phyloP scores from a whole-genome alignment of 1,140 invertebrate genomes.

The Hycleus phaleratus region DNA sequence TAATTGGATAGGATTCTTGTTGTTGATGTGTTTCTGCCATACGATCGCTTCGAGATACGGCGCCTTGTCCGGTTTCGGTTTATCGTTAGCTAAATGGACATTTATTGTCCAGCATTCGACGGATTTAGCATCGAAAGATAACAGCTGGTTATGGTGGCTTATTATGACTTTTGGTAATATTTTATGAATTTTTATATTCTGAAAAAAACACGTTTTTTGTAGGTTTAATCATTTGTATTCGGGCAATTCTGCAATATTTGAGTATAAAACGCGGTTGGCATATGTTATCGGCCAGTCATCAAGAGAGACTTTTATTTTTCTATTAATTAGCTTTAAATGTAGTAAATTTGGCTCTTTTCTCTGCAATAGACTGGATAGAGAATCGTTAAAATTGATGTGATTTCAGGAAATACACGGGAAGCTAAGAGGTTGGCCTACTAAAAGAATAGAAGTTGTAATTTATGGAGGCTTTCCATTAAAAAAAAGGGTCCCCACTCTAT shows the following conservation, averaged over 20 bases:
- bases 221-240: slow-evolving; percentile 79
- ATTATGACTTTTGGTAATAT: slow-evolving; percentile 76
- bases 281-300: slow-evolving; percentile 71
- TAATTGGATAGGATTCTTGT: slow-evolving; percentile 91
- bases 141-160: slow-evolving; percentile 84
- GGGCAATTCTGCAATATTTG: slow-evolving; percentile 81
- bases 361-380: background rate
- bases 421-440: too few relatives aligned
- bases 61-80: slow-evolving; percentile 82
- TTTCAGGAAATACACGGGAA: too few relatives aligned
- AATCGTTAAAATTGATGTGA: too few relatives aligned
- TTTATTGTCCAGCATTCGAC: slow-evolving; percentile 87
- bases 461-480: too few relatives aligned
- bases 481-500: too few relatives aligned
- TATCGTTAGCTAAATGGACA: slow-evolving; percentile 91
- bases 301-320: slow-evolving; percentile 79
- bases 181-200: background rate
- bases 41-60: slow-evolving; percentile 89
- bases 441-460: too few relatives aligned
- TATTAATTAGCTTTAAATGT: slow-evolving; percentile 49
- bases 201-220: background rate
- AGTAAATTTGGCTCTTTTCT: background rate
- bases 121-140: slow-evolving; percentile 73
- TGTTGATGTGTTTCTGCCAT: slow-evolving; percentile 88
- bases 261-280: slow-evolving; percentile 86